A percentile compares a stretch with the other conserved stretches of the same genome.
Evolutionary conservation across 2,888 invertebrate genomes (phyloP).

Genomic region (Pterostichus niger): DNA sequence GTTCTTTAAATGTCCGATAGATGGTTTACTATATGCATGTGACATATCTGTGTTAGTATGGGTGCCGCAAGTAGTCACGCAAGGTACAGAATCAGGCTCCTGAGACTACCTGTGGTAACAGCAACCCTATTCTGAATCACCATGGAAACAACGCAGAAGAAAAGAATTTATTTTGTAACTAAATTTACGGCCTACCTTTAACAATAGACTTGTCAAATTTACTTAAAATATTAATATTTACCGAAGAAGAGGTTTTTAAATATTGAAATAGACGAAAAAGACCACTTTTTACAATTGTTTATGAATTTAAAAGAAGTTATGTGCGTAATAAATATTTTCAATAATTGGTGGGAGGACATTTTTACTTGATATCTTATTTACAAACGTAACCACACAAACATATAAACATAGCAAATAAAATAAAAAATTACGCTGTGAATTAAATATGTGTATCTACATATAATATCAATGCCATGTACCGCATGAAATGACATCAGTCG

Average conservation of each 20-base stretch:
- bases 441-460: conserved; percentile 13
- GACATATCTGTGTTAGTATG: too few relatives aligned
- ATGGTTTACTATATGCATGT: too few relatives aligned
- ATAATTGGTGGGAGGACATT: neutral
- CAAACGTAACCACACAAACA: neutral
- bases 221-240: conserved; percentile 34
- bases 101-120: conserved; percentile 39
- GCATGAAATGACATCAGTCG: conserved; percentile 60
- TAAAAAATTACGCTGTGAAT: conserved; percentile 8
- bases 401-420: conserved; percentile 8
- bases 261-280: neutral
- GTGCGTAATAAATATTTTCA: neutral
- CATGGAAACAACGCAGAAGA: conserved; percentile 33
- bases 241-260: neutral
- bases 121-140: conserved; percentile 41
- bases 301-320: neutral
- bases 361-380: neutral
- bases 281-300: too few relatives aligned
- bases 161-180: conserved; percentile 25
- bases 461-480: conserved; percentile 53
- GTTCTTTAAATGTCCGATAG: too few relatives aligned
- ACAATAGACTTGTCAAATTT: conserved; percentile 25
- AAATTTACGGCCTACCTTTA: neutral
- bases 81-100: too few relatives aligned
- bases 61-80: too few relatives aligned